Evolutionary conservation across 2,797 vertebrate genomes (phyloP).

Genomic region (Periparus ater): DNA sequence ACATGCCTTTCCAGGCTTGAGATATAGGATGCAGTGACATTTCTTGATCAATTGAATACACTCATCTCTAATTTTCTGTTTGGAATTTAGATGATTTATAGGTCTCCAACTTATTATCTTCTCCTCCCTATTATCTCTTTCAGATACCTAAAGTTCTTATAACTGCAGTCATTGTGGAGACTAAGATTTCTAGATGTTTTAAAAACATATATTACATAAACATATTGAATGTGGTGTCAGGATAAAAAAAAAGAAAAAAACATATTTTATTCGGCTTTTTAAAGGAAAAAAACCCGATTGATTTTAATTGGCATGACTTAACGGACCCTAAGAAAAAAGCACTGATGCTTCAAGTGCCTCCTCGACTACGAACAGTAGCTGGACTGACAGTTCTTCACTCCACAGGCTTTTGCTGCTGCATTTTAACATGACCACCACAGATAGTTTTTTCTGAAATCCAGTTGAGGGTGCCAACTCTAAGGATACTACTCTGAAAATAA

Average conservation of each 20-base stretch:
- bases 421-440: neutral
- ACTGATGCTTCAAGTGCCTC: neutral
- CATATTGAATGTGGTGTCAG: neutral
- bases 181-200: neutral
- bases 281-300: neutral
- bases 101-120: neutral
- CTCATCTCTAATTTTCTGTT: neutral
- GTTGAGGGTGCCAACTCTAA: constrained; percentile 18
- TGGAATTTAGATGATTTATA: neutral
- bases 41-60: neutral
- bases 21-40: neutral
- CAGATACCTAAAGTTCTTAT: neutral
- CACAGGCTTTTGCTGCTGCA: neutral
- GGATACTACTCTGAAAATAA: constrained; percentile 45
- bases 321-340: neutral
- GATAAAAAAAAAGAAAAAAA: neutral
- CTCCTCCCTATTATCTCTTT: neutral
- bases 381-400: constrained; percentile 1
- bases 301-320: neutral
- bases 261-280: neutral
- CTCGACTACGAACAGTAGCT: neutral
- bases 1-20: neutral
- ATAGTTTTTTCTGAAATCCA: neutral
- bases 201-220: neutral
- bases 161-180: neutral